Evolutionary conservation across 2,888 invertebrate species (phyloP).

Genomic region (Willowsia nigromaculata): DNA sequence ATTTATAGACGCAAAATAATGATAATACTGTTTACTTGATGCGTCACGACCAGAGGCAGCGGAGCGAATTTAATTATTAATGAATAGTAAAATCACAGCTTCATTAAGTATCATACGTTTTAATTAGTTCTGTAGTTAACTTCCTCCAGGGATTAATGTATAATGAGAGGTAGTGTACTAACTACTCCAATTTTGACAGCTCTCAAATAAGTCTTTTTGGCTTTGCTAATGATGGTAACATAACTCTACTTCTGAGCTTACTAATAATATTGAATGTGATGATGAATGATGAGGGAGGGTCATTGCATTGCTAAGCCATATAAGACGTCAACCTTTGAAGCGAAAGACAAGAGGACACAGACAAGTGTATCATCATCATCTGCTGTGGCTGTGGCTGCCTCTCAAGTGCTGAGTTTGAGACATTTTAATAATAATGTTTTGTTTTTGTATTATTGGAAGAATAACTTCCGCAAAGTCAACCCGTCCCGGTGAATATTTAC

Average conservation of each 20-base stretch:
- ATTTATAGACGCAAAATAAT: too few relatives aligned
- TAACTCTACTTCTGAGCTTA: background rate
- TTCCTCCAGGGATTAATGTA: background rate
- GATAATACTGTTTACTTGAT: too few relatives aligned
- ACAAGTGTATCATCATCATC: slow-evolving; percentile 8
- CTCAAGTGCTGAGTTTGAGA: too few relatives aligned
- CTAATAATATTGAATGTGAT: background rate
- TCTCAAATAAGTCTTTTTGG: background rate
- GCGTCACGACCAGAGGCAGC: background rate
- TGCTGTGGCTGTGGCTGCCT: too few relatives aligned
- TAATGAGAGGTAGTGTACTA: background rate
- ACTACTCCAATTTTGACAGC: slow-evolving; percentile 30
- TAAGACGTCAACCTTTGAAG: slow-evolving; percentile 16
- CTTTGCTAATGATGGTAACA: background rate
- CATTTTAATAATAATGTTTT: slow-evolving; percentile 23
- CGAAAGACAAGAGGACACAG: slow-evolving; percentile 2
- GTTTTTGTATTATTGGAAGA: slow-evolving; percentile 22
- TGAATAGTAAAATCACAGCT: background rate
- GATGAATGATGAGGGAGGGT: slow-evolving; percentile 42
- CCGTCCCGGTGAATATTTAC: slow-evolving; percentile 7
- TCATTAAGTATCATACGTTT: background rate
- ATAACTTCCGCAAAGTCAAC: slow-evolving; percentile 63
- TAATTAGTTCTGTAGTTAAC: background rate
- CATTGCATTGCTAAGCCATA: slow-evolving; percentile 8
- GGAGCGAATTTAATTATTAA: background rate